phyloP scores from a whole-genome alignment of 2,113 vertebrate species.

The Piaya cayana region DNA sequence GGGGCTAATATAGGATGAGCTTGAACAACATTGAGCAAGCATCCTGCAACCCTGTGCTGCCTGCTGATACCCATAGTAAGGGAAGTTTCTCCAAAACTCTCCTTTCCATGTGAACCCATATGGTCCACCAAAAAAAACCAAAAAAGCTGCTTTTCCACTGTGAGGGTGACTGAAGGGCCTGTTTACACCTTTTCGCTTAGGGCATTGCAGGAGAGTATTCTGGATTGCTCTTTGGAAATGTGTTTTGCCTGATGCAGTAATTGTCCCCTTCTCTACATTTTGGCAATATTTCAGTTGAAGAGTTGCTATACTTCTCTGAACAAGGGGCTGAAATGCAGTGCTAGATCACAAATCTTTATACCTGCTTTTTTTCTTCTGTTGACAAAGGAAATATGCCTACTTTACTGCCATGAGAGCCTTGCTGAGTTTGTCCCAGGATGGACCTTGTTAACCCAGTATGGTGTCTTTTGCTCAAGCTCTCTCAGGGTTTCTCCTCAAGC shows the following conservation, averaged over 20 bases:
- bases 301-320: not conserved
- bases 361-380: not conserved
- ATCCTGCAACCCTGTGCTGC: rapidly evolving
- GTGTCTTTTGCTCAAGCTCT: not conserved
- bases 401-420: not conserved
- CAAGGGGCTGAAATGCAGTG: not conserved
- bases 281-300: not conserved
- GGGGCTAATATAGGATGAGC: not conserved
- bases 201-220: not conserved
- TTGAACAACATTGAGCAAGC: not conserved
- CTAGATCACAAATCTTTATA: not conserved
- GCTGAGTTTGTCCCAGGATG: not conserved
- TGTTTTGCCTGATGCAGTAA: not conserved
- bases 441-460: not conserved
- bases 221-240: not conserved
- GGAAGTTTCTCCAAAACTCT: not conserved
- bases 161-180: not conserved
- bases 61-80: not conserved
- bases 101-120: not conserved
- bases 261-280: not conserved
- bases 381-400: not conserved
- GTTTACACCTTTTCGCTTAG: not conserved
- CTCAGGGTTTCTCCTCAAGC: not conserved
- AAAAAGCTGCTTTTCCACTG: not conserved
- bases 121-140: not conserved